Evolutionary conservation across 2,797 vertebrate genomes (phyloP), one percentile per base, ranked within the genome.

Genomic region (Gobionotothen gibberifrons): DNA sequence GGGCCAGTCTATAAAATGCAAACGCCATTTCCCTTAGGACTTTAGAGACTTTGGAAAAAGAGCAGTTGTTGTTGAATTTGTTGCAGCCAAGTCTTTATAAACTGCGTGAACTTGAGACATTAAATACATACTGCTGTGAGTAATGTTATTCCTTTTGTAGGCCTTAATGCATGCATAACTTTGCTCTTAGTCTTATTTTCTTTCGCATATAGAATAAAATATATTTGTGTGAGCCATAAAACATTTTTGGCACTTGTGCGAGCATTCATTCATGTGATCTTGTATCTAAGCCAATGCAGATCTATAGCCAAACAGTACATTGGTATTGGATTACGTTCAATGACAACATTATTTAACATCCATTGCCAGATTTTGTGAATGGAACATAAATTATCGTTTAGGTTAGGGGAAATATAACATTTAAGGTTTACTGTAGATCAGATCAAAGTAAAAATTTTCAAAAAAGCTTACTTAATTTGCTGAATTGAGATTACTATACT

Each of bases 1-100:
- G 53, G 74, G 79, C 48, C 21, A 48, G 58, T 79, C 73, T 17
- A 60, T 80, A 76, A 87, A 86, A 83, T 77, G 71, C 77, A 76
- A 86, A 82, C 9, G 0, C 44, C 21, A 71, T 73, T 71, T 65
- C 71, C 78, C 61, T 21, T 9, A 61, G 59, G 61, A 71, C 26
- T 54, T 46, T 13, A n/a, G 16, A 83, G 47, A 63, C 42, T 71
- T 44, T 21, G 36, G 61, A 74, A 52, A 54, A 48, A 54, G 19
- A 32, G 40, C 43, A 26, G 44, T 54, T 70, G 73, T 63, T 80
- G 73, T 60, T 80, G 57, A 81, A 78, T 74, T 82, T 72, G 39
- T 43, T 69, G 42, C 56, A 57, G 43, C 57, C 43, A 39, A 53
- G 29, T 48, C 19, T 19, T 63, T 29, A 32, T 69, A 47, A 74